A percentile compares a stretch with the other conserved stretches of the same genome.
Evolutionary conservation across 2,113 vertebrate species (phyloP).

Genomic region (Cyrtonyx montezumae): DNA sequence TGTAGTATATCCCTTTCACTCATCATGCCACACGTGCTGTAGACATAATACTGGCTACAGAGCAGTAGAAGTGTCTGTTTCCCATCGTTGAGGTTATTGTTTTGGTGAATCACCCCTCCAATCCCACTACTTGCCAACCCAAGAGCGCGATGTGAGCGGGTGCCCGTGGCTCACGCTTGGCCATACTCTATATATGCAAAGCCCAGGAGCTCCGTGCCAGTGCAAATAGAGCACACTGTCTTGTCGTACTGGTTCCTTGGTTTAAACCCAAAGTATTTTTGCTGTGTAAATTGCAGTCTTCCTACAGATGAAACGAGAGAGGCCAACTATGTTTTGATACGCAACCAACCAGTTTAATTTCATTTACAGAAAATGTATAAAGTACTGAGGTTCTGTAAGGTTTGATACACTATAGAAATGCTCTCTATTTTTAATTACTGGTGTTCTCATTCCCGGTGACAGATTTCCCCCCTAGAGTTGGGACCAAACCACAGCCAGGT

Average conservation of each 20-base stretch:
- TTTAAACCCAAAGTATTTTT: conserved; percentile 66
- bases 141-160: background rate
- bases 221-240: background rate
- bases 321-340: conserved; percentile 60
- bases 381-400: background rate
- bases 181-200: conserved; percentile 49
- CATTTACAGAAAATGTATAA: background rate
- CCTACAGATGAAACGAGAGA: conserved; percentile 51
- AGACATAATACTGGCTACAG: background rate
- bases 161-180: conserved; percentile 24
- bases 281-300: conserved; percentile 66
- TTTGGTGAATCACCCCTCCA: background rate
- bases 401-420: conserved; percentile 65
- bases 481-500: conserved; percentile 20
- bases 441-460: background rate
- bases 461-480: background rate
- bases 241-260: conserved; percentile 17
- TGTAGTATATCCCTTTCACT: background rate
- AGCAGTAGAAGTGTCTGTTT: background rate
- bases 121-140: background rate
- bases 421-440: conserved; percentile 65
- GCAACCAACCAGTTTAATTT: background rate
- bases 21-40: background rate
- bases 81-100: background rate
- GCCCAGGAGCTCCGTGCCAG: background rate